phyloP scores from a whole-genome alignment of 2,888 invertebrate genomes.

The Noctua comes region DNA sequence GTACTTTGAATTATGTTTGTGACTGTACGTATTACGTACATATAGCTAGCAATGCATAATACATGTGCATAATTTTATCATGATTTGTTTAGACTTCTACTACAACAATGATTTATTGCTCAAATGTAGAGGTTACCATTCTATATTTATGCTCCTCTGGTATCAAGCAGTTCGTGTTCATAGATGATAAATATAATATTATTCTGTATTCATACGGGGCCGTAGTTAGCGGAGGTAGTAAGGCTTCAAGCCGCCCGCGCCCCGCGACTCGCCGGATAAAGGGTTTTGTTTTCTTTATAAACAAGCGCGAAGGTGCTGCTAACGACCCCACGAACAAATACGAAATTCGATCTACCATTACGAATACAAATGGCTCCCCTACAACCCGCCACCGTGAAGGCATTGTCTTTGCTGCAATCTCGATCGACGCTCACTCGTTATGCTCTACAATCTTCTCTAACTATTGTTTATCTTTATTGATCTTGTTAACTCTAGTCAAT shows the following conservation, averaged over 20 bases:
- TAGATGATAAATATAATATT: slow-evolving; percentile 47
- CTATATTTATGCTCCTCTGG: slow-evolving; percentile 31
- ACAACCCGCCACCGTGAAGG: slow-evolving; percentile 76
- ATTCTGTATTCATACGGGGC: slow-evolving; percentile 75
- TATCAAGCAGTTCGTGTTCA: slow-evolving; percentile 48
- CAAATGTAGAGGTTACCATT: slow-evolving; percentile 18
- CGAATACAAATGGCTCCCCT: slow-evolving; percentile 88
- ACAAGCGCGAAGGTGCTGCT: slow-evolving; percentile 89
- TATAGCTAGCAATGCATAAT: slow-evolving; percentile 26
- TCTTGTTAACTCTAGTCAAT: slow-evolving; percentile 49
- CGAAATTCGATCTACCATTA: slow-evolving; percentile 90
- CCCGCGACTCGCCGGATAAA: slow-evolving; percentile 74
- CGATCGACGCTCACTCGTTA: slow-evolving; percentile 75
- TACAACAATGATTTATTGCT: slow-evolving; percentile 44
- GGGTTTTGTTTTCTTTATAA: slow-evolving; percentile 90
- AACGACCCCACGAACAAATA: slow-evolving; percentile 90
- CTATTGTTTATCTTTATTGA: slow-evolving; percentile 75
- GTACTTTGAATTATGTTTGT: slow-evolving; percentile 14
- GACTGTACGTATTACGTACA: slow-evolving; percentile 5
- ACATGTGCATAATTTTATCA: slow-evolving; percentile 42
- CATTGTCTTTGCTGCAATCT: slow-evolving; percentile 85
- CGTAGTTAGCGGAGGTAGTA: slow-evolving; percentile 67
- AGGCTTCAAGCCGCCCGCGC: slow-evolving; percentile 75
- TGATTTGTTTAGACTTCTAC: slow-evolving; percentile 48
- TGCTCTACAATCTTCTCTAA: slow-evolving; percentile 66